Base-by-base conservation (phyloP, 2,113 vertebrate species). In the Plecturocebus donacophilus region DNA sequence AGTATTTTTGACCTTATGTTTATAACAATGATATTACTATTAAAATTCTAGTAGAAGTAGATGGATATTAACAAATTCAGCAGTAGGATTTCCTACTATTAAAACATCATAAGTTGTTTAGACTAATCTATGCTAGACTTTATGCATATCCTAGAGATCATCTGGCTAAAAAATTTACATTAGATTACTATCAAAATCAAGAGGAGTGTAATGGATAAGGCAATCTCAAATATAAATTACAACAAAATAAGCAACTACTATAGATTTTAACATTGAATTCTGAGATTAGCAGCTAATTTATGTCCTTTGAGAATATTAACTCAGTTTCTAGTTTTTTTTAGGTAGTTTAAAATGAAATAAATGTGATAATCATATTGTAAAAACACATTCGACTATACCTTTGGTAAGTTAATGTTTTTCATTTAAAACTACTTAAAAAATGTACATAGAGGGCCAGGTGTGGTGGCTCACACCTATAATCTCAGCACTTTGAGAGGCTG, bases 1-100 rank as follows among this genome's bases (percentile, higher is more conserved):
- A 95, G 96, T 97, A 98, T 95, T 95, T 35, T 97, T 96, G 87
- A 81, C 58, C 38, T 92, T 91, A 76, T 96, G 70, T 97, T 98
- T 94, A 12, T 54, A 90, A 94, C 42, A 97, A 58, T 68, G 97
- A 95, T 73, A 52, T 97, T 96, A 87, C 73, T 71, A 71, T 70
- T 95, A 87, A 96, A 73, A 87, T 98, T 70, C 80, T 94, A 66
- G 64, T 95, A 71, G 79, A 97, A 95, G 89, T 91, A 88, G 77
- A 17, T 97, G 10, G 92, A 87, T 98, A 96, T 94, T 97, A 90
- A 13, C 6, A 98, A 98, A 91, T 95, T 79, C 73, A 96, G 71
- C 89, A 96, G 96, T 0, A 96, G 52, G 6, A 97, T 75, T 95
- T 91, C 79, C 81, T 47, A 0, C 94, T 68, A 49, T 92, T 97